Conservation (phyloP, 2,113 vertebrate genomes). For the Catharus bicknelli region DNA sequence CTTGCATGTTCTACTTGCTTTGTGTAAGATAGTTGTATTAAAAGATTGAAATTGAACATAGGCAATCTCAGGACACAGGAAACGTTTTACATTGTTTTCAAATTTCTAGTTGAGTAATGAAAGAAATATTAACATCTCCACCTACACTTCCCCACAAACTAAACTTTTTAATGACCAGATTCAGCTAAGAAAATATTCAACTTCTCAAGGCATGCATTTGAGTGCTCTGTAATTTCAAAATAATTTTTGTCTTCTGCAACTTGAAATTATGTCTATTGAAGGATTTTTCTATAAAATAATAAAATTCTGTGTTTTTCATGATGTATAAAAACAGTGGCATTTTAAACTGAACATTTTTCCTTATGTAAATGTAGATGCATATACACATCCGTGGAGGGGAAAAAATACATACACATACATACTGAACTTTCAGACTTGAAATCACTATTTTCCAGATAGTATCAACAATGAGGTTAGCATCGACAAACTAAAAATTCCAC, state of each 20-base stretch:
- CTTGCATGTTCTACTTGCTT: not conserved
- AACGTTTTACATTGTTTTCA: conserved; percentile 27
- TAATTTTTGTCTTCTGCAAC: not conserved
- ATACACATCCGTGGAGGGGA: not conserved
- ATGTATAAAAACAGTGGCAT: not conserved
- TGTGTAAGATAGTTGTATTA: not conserved
- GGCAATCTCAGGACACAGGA: conserved; percentile 29
- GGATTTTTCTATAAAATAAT: not conserved
- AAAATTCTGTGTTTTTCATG: not conserved
- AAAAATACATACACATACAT: no score
- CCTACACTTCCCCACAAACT: conserved; percentile 59
- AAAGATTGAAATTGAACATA: not conserved
- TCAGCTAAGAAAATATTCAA: not conserved
- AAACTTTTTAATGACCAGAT: conserved; percentile 48
- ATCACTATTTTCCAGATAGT: not conserved
- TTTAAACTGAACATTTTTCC: not conserved
- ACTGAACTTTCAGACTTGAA: not conserved
- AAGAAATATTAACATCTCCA: conserved; percentile 57
- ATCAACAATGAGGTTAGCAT: not conserved
- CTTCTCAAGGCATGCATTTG: not conserved
- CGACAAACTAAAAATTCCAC: not conserved
- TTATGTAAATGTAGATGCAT: not conserved
- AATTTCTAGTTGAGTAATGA: conserved; percentile 49
- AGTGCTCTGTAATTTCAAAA: not conserved
- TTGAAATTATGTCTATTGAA: not conserved